Evolutionary conservation across 2,797 vertebrate genomes (phyloP), one percentile per base, ranked within the genome.

Genomic region (Rhabdophis nuchalis): DNA sequence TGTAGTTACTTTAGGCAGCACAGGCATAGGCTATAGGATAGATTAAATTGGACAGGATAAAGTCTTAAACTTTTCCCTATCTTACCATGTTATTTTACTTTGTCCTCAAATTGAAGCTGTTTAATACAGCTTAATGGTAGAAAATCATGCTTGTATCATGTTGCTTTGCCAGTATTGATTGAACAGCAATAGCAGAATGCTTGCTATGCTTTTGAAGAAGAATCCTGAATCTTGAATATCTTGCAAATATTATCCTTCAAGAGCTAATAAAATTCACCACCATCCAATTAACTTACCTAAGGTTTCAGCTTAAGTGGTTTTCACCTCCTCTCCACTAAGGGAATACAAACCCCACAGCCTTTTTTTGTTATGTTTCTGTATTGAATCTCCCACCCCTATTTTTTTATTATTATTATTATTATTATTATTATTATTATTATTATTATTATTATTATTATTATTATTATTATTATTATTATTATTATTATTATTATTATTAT

Each of bases 211-310:
- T 32, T 89, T 36, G 36, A 92, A 64, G 27, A 89, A 41, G n/a
- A 56, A n/a, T 32, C 5, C 50, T n/a, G 53, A 68, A 46, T 32
- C 20, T 32, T 41, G 52, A 64, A 86, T 89, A 32, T 16, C 32
- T 92, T 36, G 36, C 82, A 86, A 89, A 89, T 89, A 89, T 54
- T 89, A 89, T 92, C 85, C 16, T 57, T n/a, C n/a, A 85, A 89
- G 88, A 92, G 82, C 88, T 86, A 85, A 92, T 92, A 86, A 89
- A 92, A 50, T 68, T 68, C 88, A 89, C 18, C 52, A 41, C 88
- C 88, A 60, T 86, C 89, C 58, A 68, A 82, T 89, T 92, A 89
- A 85, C 32, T 92, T 89, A 36, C 16, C 23, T 50, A 61, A 50
- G 46, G 57, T 89, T 92, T 89, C 91, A 85, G 61, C 72, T 85